phyloP scores from a whole-genome alignment of 2,797 vertebrate species.

The Graptemys geographica region DNA sequence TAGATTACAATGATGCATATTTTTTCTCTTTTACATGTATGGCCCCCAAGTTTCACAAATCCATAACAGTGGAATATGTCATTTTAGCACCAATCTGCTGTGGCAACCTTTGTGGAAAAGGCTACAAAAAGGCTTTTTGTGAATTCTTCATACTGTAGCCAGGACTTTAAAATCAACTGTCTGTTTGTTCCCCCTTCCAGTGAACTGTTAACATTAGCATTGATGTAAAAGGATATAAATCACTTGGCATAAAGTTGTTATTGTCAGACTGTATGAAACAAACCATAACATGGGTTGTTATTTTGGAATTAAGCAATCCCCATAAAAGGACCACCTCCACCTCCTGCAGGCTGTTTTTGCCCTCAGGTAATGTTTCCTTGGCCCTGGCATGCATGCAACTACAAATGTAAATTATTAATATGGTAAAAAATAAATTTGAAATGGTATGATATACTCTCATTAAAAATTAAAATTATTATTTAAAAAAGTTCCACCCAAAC shows the following conservation, averaged over 20 bases:
- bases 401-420: too few species aligned
- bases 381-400: too few species aligned
- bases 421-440: too few species aligned
- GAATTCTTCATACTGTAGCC: neutral
- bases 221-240: neutral
- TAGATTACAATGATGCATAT: neutral
- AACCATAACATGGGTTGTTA: neutral
- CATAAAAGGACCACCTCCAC: too few species aligned
- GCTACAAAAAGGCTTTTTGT: neutral
- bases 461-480: too few species aligned
- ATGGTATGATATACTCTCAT: too few species aligned
- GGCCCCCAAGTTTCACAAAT: neutral
- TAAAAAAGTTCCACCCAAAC: too few species aligned
- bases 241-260: neutral
- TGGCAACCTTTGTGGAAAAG: neutral
- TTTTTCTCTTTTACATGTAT: neutral
- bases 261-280: neutral
- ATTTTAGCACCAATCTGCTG: accelerated
- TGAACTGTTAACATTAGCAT: neutral
- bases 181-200: neutral
- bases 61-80: accelerated
- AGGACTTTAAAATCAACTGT: neutral
- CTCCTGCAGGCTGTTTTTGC: too few species aligned
- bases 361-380: too few species aligned
- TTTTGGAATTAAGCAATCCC: too few species aligned